Percentiles rank a stretch among this genome's conserved stretches.
These are phyloP conservation scores for Pampus argenteus DNA, from an alignment of 2,797 vertebrate species.

Conservation along the genomic window DNA sequence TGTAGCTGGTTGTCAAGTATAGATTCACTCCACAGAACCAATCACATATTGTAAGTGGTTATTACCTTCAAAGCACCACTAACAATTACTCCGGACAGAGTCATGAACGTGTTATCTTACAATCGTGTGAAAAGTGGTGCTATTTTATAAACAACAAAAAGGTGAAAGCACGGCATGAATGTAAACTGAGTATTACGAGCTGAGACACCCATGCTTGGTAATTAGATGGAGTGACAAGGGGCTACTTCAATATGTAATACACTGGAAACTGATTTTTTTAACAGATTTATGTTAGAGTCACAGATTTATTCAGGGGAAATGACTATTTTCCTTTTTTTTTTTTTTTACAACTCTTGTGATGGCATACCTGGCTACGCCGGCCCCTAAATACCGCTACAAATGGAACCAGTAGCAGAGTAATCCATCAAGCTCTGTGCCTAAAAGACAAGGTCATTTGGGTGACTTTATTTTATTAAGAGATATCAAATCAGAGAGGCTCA, in stretches of 20 bases:
- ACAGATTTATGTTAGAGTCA: background rate
- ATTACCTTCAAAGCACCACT: slow-evolving; percentile 25
- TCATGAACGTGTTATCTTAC: slow-evolving; percentile 10
- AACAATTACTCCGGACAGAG: slow-evolving; percentile 28
- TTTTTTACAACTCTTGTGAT: slow-evolving; percentile 21
- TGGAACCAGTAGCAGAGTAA: slow-evolving; percentile 35
- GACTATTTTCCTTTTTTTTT: slow-evolving; percentile 1
- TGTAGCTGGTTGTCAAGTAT: slow-evolving; percentile 35
- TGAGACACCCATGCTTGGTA: slow-evolving; percentile 8
- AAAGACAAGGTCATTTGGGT: slow-evolving; percentile 55
- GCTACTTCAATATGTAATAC: background rate
- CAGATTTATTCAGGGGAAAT: background rate
- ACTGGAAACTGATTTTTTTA: background rate
- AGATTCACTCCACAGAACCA: slow-evolving; percentile 29
- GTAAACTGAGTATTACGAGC: background rate
- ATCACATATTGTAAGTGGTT: slow-evolving; percentile 39
- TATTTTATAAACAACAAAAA: slow-evolving; percentile 5
- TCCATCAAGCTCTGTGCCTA: slow-evolving; percentile 48
- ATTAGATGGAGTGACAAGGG: slow-evolving; percentile 10
- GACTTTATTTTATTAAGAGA: slow-evolving; percentile 62
- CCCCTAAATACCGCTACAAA: slow-evolving; percentile 16
- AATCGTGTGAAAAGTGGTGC: slow-evolving; percentile 20
- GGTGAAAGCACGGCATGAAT: slow-evolving; percentile 20
- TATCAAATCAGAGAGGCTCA: slow-evolving; percentile 27
- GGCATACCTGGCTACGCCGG: background rate